Conservation (phyloP, 2,797 vertebrate species). For the Manis pentadactyla region DNA sequence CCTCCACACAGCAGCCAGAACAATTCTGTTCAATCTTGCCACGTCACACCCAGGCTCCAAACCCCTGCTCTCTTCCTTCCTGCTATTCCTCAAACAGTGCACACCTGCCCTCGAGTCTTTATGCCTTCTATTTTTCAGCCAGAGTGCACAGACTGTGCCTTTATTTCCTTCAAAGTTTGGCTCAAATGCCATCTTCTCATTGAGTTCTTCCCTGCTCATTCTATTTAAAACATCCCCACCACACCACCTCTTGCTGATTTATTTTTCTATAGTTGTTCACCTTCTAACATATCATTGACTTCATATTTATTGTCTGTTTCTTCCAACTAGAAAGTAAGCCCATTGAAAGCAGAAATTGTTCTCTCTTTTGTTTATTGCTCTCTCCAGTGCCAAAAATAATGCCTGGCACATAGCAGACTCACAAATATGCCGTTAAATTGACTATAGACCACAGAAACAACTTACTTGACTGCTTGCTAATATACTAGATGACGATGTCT, state of each 20-base stretch:
- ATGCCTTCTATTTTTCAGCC: neutral
- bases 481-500: neutral
- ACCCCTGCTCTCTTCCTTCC: no score
- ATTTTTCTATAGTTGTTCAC: neutral
- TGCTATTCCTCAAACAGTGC: neutral
- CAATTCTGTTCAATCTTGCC: neutral
- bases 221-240: neutral
- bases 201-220: neutral
- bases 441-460: neutral
- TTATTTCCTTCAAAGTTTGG: neutral
- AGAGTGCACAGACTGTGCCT: fast-evolving
- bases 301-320: neutral
- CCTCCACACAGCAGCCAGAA: neutral
- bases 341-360: neutral
- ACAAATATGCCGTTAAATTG: neutral
- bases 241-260: neutral
- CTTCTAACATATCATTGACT: neutral
- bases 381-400: neutral
- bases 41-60: neutral
- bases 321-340: neutral
- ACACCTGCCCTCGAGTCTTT: neutral
- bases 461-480: neutral
- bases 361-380: neutral
- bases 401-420: neutral
- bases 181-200: neutral